These are phyloP conservation scores for Drosophila macrospina DNA, from an alignment of 2,888 invertebrate species.

Conservation along the genomic window DNA sequence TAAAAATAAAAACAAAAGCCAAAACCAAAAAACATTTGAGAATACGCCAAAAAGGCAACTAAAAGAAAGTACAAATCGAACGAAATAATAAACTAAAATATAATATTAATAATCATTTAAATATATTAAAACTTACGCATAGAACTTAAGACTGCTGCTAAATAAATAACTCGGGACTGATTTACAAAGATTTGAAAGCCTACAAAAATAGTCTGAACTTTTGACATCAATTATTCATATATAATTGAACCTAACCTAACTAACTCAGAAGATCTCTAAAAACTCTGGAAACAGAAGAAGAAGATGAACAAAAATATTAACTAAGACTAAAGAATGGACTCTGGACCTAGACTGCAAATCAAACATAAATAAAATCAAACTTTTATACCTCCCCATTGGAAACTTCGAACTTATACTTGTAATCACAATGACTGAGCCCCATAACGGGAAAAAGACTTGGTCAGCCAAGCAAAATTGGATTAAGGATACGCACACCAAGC, in stretches of 20 bases:
- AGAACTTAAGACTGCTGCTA: constrained; percentile 56
- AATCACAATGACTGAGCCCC: constrained; percentile 78
- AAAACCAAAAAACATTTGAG: background rate
- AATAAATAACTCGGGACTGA: constrained; percentile 56
- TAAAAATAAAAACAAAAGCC: constrained; percentile 32
- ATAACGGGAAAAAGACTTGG: constrained; percentile 77
- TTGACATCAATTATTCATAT: constrained; percentile 23
- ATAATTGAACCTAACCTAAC: constrained; percentile 11
- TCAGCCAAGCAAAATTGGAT: constrained; percentile 86
- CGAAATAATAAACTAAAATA: no score
- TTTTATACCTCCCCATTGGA: constrained; percentile 6
- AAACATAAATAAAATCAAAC: constrained; percentile 18
- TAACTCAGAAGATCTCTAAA: constrained; percentile 11
- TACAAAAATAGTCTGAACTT: constrained; percentile 58
- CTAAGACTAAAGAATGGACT: constrained; percentile 8
- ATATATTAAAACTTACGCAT: constrained; percentile 4
- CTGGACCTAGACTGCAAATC: constrained; percentile 9
- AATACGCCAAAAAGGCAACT: background rate
- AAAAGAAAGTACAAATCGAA: background rate
- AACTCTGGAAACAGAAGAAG: background rate
- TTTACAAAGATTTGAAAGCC: constrained; percentile 36
- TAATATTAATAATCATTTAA: constrained; percentile 13
- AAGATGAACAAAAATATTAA: background rate
- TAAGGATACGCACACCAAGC: constrained; percentile 86
- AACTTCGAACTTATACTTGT: constrained; percentile 6